phyloP scores from a whole-genome alignment of 2,888 invertebrate genomes.

The Lochmaea crataegi region DNA sequence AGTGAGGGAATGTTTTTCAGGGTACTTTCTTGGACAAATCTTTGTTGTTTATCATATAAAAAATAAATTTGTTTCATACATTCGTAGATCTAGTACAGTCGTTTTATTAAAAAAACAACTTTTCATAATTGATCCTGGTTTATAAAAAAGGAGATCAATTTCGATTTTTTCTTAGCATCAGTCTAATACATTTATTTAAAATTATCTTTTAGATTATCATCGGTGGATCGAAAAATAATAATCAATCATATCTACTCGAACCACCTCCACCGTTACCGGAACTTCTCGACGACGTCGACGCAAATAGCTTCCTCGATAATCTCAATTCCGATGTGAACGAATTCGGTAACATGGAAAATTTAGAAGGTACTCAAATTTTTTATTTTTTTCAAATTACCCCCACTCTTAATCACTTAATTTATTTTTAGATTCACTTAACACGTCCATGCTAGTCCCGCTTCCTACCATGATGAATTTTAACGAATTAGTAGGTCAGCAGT shows the following conservation, averaged over 20 bases:
- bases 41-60: no score
- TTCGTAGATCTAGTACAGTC: no score
- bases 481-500: conserved; percentile 41
- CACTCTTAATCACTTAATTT: not conserved
- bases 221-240: conserved; percentile 25
- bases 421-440: conserved; percentile 11
- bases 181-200: no score
- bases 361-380: conserved; percentile 5
- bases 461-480: conserved; percentile 45
- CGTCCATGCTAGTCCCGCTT: conserved; percentile 39
- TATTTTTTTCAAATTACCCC: no score
- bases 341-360: conserved; percentile 44
- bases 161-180: no score
- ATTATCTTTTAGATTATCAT: conserved; percentile 21
- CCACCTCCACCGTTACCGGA: conserved; percentile 63
- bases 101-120: no score
- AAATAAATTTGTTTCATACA: no score
- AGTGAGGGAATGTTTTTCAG: no score
- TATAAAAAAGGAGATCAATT: no score
- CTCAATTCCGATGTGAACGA: conserved; percentile 59
- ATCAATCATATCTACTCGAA: conserved; percentile 44
- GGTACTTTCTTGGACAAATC: no score
- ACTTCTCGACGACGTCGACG: conserved; percentile 61
- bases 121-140: no score
- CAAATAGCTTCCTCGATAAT: conserved; percentile 60